Evolutionary conservation across 2,797 vertebrate species (phyloP), one percentile per base, ranked within the genome.

Genomic region (Hapalemur alaotrensis): DNA sequence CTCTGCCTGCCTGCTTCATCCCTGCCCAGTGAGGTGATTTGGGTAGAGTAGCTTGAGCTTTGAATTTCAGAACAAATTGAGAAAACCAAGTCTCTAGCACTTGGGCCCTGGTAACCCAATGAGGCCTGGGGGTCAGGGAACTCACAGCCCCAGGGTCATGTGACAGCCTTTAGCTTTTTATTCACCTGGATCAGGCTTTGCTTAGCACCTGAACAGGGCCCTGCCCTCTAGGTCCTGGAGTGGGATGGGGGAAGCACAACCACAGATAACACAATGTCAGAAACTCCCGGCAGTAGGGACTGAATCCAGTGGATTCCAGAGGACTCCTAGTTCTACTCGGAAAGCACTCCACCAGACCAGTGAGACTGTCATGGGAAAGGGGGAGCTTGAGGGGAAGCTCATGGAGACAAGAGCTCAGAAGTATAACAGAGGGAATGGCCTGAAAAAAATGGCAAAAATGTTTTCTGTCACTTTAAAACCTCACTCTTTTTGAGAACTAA

Each of bases 11-110:
- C 54, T 70, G 63, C 69, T 43, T 87, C 65, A 41, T n/a, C 67
- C 25, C 52, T 43, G 72, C 69, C 35, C 32, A 48, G 13, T 12
- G 30, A 52, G 13, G 23, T 23, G 17, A 59, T 89, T 54, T 61
- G 50, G n/a, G 57, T 89, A 11, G 46, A 63, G 20, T 12, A 52
- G n/a, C 46, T 72, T 72, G 41, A 84, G 65, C 41, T 93, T 91
- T 85, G 54, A 69, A 72, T 94, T 95, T 88, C 43, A 84, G 75
- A 93, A 78, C 48, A 59, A 94, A 43, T 73, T 57, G 41, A 89
- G 81, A 94, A 67, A 92, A 61, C 46, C 81, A 57, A 35, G 43
- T 2, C 8, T 35, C 61, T 13, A 80, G 65, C 5, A 22, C 52
- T 18, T 15, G 28, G 7, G 12, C 23, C 75, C 65, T 89, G 80